Base-by-base conservation (phyloP, 1,140 invertebrate species). In the Lethrus apterus region DNA sequence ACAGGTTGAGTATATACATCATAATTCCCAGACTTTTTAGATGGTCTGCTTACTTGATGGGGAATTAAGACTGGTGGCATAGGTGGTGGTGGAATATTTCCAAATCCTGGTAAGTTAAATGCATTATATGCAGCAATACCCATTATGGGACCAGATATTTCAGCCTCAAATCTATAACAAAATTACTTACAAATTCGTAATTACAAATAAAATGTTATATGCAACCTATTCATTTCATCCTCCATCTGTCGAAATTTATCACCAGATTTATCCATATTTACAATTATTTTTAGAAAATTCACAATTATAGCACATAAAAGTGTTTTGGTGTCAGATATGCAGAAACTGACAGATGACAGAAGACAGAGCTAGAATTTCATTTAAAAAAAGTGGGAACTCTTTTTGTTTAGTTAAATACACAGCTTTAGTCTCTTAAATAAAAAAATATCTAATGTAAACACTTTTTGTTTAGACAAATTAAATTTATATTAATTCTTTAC, bases 151-250 rank as follows among this genome's bases (percentile, higher is more conserved):
- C 77, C 77, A 4, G 84, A 82, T 50, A 89, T 89, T 69, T 90
- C 87, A n/a, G 86, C 85, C 62, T 90, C 87, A 66, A 91, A 91
- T 54, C 84, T 87, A 45, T 30, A 57, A 55, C 47, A 50, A 35
- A 47, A 42, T 34, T 45, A 44, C 46, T 36, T 43, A 29, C 44
- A 43, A 43, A 36, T 20, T 50, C 48, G 10, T 38, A 45, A 50
- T 13, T 31, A 34, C 9, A 51, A 51, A 43, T 23, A 13, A 2
- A 30, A 10, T 42, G 1, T 42, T 13, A 26, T 26, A 29, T 15
- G 5, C 64, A 73, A 84, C 83, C 85, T 80, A 56, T 79, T 85
- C 78, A 88, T 83, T 68, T 89, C 86, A 69, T 86, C 85, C 68
- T 89, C 84, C 81, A 88, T 66, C 57, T 56, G 59, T 20, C 64